Evolutionary conservation across 1,140 invertebrate species (phyloP), one percentile per base, ranked within the genome.

Genomic region (Trissolcus basalis): DNA sequence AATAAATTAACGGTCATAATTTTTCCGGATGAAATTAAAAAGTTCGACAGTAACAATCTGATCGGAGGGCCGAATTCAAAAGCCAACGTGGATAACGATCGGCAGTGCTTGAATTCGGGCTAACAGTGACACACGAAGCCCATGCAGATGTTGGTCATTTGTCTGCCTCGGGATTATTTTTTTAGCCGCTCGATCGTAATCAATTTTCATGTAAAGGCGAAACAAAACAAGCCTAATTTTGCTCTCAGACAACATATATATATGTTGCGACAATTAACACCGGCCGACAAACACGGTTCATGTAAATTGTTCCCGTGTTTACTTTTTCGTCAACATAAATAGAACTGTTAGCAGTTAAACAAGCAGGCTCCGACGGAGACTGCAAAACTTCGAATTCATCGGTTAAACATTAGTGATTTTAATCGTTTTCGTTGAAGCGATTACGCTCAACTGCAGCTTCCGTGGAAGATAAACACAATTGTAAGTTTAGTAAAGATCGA

Each of bases 1-100:
- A 19, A 65, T 48, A 45, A 39, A 41, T 12, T 32, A 47, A 47
- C 51, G 32, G 36, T 9, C 12, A 67, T 49, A 50, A 45, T 56
- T 47, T 64, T 39, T 14, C 13, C 45, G 0, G 10, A 13, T n/a
- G 47, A 70, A 47, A 67, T 70, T 55, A 56, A 60, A 50, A 67
- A 61, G 16, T 71, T 67, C 4, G 6, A 45, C 51, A 65, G 65
- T 61, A 49, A 36, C 13, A 19, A 47, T 55, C 9, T 58, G 6
- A 13, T 7, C 43, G n/a, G 44, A 71, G 19, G 58, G 55, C 47
- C 33, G 36, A 61, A 61, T 53, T 70, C 67, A 77, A 71, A 47
- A 68, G 67, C 43, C 51, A 54, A 77, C 63, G 56, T 67, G 67
- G 74, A 71, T n/a, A n/a, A 61, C 41, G 56, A 77, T 77, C 35